Evolutionary conservation across 2,797 vertebrate genomes (phyloP).

Genomic region (Melanotaenia nigrans): DNA sequence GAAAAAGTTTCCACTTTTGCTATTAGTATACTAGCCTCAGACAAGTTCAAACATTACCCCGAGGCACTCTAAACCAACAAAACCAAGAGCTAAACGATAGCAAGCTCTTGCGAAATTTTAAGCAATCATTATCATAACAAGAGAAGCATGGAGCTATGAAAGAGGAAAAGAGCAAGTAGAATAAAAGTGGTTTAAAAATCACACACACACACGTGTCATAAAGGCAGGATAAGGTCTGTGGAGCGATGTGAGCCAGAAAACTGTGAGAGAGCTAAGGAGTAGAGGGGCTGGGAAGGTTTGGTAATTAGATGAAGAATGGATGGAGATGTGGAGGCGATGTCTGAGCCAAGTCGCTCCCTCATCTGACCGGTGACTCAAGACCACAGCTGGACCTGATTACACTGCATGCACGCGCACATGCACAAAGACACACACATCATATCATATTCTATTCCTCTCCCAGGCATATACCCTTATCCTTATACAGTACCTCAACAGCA

Average conservation of each 20-base stretch:
- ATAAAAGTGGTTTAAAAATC: conserved; percentile 40
- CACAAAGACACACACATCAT: conserved; percentile 31
- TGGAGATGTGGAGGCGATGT: conserved; percentile 61
- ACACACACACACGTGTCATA: conserved; percentile 25
- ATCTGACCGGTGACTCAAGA: conserved; percentile 81
- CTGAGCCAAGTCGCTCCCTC: conserved; percentile 72
- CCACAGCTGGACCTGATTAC: conserved; percentile 85
- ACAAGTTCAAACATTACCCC: conserved; percentile 52
- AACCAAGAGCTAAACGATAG: conserved; percentile 53
- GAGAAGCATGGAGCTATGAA: conserved; percentile 10
- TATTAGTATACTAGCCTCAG: conserved; percentile 3
- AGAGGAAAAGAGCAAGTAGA: conserved; percentile 6
- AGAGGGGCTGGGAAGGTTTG: conserved; percentile 36
- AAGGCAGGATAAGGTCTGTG: conserved; percentile 5
- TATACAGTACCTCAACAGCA: conserved; percentile 48
- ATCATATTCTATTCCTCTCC: conserved; percentile 61
- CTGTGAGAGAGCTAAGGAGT: conserved; percentile 46
- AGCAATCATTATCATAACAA: conserved; percentile 39
- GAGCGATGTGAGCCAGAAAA: conserved; percentile 33
- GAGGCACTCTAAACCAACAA: conserved; percentile 25
- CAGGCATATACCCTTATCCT: conserved; percentile 43
- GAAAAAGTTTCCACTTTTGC: conserved; percentile 26
- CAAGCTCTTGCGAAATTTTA: conserved; percentile 38
- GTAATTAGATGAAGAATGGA: conserved; percentile 78
- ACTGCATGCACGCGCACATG: conserved; percentile 20